Evolutionary conservation across 2,888 invertebrate species (phyloP).

Genomic region (Strigamia transsilvanica): DNA sequence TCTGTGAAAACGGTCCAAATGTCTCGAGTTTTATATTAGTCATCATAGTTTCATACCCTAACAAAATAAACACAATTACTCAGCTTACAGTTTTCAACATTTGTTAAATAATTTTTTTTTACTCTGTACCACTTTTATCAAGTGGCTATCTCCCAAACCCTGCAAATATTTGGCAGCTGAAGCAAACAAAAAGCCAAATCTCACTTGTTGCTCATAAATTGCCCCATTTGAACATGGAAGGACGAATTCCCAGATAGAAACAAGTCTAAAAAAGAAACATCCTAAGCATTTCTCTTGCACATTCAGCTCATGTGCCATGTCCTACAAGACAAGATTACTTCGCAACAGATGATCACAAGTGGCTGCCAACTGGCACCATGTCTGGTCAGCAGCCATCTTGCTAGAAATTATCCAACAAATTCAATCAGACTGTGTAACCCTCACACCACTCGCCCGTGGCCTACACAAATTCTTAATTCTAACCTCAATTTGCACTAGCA

Average conservation of each 20-base stretch:
- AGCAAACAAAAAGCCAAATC: not conserved
- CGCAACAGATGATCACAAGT: slow-evolving; percentile 32
- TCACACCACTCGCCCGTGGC: not conserved
- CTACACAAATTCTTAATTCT: not conserved
- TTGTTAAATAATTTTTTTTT: too few relatives aligned
- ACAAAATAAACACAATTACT: too few relatives aligned
- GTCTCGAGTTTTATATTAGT: too few relatives aligned
- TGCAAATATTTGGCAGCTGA: slow-evolving; percentile 13
- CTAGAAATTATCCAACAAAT: slow-evolving; percentile 46
- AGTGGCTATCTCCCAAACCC: not conserved
- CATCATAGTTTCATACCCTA: too few relatives aligned
- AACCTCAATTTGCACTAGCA: not conserved
- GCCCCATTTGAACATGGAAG: not conserved
- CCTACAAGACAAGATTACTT: slow-evolving; percentile 26
- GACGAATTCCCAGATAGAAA: not conserved
- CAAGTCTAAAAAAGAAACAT: not conserved
- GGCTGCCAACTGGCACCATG: slow-evolving; percentile 33
- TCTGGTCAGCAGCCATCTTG: slow-evolving; percentile 48
- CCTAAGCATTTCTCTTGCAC: slow-evolving; percentile 3
- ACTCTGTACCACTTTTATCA: not conserved
- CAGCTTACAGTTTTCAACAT: too few relatives aligned
- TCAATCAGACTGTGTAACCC: slow-evolving; percentile 34
- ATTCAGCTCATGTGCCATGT: slow-evolving; percentile 12
- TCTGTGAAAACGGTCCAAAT: too few relatives aligned
- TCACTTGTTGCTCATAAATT: slow-evolving; percentile 28